Base-by-base conservation (phyloP, 2,113 vertebrate species). In the Mohoua ochrocephala region DNA sequence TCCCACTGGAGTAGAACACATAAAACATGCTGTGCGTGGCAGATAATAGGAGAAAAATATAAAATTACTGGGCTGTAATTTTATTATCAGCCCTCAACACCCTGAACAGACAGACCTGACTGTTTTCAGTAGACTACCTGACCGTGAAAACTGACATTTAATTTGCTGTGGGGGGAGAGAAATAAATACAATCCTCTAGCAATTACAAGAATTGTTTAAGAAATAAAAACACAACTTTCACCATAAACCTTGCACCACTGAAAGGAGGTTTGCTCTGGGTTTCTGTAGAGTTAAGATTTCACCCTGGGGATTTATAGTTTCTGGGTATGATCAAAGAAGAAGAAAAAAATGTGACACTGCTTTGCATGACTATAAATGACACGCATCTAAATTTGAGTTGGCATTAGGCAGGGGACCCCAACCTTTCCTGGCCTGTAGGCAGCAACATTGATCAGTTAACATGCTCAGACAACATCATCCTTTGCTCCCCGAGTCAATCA, bases 271-370 rank as follows among this genome's bases (percentile, higher is more conserved):
- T 92, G 60, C 41, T 74, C 56, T 35, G 42, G 56, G 73, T 95
- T 93, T 93, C 83, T 59, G 41, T 31, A 35, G 61, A 87, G 50
- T 88, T 94, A 84, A 88, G 79, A 42, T 92, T 96, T 95, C 88
- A 89, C 85, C 79, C 88, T 56, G 47, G 73, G 93, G 90, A 91
- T 94, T 95, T 94, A 83, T 59, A 41, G 27, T 92, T 89, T 84
- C 79, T 93, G 49, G 64, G 22, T 63, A 59, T 10, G 88, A 96
- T 96, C 90, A 96, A 97, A 96, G 85, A 78, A 94, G 56, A 82
- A 67, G 42, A 75, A 84, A 87, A 91, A 89, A 93, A 69, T 4
- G 52, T 41, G 68, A 87, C 42, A 56, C 69, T 92, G 68, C 56
- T 92, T 93, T 91, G 60, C 65, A n/a, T 87, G 85, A 52, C 85